Percentiles rank a stretch among this genome's conserved stretches.
phyloP scores from a whole-genome alignment of 37 sponge, comb jelly and placozoan genomes.

The Diacarnus erythraeanus region DNA sequence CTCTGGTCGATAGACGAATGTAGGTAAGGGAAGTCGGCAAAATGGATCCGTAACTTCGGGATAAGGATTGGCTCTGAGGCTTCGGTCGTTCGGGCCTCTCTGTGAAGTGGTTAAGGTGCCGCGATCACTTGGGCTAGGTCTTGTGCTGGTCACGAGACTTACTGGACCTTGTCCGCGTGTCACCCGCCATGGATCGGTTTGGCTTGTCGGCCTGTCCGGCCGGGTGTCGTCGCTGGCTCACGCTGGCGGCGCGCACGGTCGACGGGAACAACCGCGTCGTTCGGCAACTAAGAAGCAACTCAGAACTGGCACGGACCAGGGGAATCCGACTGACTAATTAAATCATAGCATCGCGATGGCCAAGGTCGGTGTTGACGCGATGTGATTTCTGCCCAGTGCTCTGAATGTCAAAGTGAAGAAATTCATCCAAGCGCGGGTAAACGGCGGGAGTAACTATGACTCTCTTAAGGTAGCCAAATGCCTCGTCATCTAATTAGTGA shows the following conservation, averaged over 20 bases:
- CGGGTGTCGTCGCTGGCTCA: constrained; percentile 31
- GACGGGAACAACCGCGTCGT: too few species aligned
- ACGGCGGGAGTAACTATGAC: constrained; percentile 93
- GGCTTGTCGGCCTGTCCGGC: constrained; percentile 37
- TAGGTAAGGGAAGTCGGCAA: constrained; percentile 74
- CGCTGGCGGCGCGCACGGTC: constrained; percentile 27
- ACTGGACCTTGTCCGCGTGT: constrained; percentile 9
- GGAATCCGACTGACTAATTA: constrained; percentile 91
- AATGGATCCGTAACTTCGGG: constrained; percentile 72
- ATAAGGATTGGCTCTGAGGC: constrained; percentile 75
- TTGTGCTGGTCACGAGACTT: too few species aligned
- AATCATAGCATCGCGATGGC: constrained; percentile 94
- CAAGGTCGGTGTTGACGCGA: constrained; percentile 84
- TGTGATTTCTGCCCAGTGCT: constrained; percentile 96
- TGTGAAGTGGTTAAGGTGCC: constrained; percentile 38
- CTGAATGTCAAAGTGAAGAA: constrained; percentile 95
- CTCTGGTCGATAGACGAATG: constrained; percentile 67
- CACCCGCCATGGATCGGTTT: constrained; percentile 34
- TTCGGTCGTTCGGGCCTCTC: constrained; percentile 78
- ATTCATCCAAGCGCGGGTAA: constrained; percentile 94
- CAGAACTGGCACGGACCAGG: constrained; percentile 89
- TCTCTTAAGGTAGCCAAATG: constrained; percentile 86
- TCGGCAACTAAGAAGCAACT: constrained; percentile 71
- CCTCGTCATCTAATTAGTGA: constrained; percentile 85
- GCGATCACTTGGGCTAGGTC: too few species aligned